Base-by-base conservation (phyloP, 2,797 vertebrate genomes). In the Hozukius guyotensis region DNA sequence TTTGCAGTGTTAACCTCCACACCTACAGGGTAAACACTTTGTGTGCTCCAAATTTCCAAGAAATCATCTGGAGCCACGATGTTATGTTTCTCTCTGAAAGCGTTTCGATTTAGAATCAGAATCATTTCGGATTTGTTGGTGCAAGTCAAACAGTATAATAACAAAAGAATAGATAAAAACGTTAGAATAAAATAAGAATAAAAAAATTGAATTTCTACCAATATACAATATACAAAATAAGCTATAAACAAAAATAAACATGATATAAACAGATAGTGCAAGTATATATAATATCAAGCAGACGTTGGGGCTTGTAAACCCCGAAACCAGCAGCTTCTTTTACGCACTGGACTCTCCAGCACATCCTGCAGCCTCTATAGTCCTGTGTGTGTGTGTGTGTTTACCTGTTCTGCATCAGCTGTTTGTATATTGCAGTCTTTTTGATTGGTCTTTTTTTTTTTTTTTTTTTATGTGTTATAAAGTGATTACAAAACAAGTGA, bases 331-430 rank as follows among this genome's bases (percentile, higher is more conserved):
- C 72, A 66, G 66, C 72, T 84, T 85, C 67, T 84, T 85, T 88
- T 88, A 87, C 80, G 87, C 81, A 68, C 82, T 22, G 6, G 13
- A 1, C 70, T 73, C 68, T 52, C 52, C 69, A 6, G 10, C 69
- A 18, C 74, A 22, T 34, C 25, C 32, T 38, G 80, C 65, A 71
- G 5, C 74, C 16, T 11, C 32, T 5, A 42, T 42, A 0, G 27
- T 10, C 22, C 62, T 5, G 56, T 10, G 42, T 49, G 42, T 46
- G 42, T 42, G 38, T 42, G 36, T 36, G 32, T 76, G 78, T 88
- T 66, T 68, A 73, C 81, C 64, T 85, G 20, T 2, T 72, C 16
- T 38, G 46, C 72, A 55, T 31, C 73, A 49, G 25, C 71, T 65
- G 66, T 36, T 4, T 9, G 0, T 18, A 3, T 53, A 53, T 2